Conservation (phyloP, 2,113 vertebrate genomes). For the Pedetes capensis region DNA sequence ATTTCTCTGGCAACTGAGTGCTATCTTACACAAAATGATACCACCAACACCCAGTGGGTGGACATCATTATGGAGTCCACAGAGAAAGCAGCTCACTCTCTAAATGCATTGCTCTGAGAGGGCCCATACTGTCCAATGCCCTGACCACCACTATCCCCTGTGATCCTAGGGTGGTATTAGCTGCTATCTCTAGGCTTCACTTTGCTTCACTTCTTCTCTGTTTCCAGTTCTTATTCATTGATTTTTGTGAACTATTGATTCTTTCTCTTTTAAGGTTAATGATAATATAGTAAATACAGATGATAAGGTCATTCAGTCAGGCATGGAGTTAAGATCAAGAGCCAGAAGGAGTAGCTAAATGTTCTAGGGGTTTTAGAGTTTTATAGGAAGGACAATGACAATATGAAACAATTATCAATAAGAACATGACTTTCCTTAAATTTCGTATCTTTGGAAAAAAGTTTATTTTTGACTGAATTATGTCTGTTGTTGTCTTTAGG, state of each 20-base stretch:
- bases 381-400: slow-evolving; percentile 9
- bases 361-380: neutral
- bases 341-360: neutral
- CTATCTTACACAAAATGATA: neutral
- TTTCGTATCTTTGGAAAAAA: neutral
- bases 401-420: neutral
- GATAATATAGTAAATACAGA: neutral
- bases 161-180: neutral
- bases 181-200: neutral
- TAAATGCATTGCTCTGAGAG: neutral
- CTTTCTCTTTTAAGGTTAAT: neutral
- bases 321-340: neutral
- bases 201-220: neutral
- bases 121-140: neutral
- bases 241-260: neutral
- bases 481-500: no score
- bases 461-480: slow-evolving; percentile 26
- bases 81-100: neutral
- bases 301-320: neutral
- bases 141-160: neutral
- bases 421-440: neutral
- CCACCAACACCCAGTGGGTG: neutral
- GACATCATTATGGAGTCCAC: neutral
- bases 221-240: neutral
- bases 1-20: neutral